A percentile compares a stretch with the other conserved stretches of the same genome.
Conservation (phyloP, 2,113 vertebrate genomes). For the Leucopsar rothschildi region DNA sequence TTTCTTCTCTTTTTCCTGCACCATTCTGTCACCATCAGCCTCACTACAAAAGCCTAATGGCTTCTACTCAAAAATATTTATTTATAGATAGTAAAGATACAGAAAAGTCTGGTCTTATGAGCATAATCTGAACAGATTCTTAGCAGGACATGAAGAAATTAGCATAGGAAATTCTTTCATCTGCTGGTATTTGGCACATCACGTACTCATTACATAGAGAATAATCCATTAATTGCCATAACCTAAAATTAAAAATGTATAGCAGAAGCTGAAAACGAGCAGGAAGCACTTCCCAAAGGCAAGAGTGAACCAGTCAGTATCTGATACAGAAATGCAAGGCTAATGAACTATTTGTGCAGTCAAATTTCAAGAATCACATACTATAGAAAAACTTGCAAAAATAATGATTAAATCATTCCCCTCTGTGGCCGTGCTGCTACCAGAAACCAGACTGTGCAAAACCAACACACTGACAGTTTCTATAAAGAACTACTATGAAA, state of each 20-base stretch:
- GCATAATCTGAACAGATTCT: neutral
- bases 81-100: neutral
- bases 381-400: neutral
- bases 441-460: neutral
- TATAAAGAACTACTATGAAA: neutral
- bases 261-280: neutral
- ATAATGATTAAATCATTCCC: neutral
- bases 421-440: neutral
- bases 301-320: neutral
- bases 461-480: neutral
- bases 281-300: neutral
- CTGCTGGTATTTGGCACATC: neutral
- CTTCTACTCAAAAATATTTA: neutral
- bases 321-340: neutral
- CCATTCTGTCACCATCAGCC: neutral
- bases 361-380: neutral
- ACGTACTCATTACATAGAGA: neutral
- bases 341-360: neutral
- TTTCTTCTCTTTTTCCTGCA: neutral
- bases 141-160: neutral
- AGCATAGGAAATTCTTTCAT: neutral
- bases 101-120: neutral
- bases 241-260: neutral
- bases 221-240: neutral
- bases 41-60: neutral